Conservation (phyloP, 2,113 vertebrate genomes). For the Aptenodytes forsteri region DNA sequence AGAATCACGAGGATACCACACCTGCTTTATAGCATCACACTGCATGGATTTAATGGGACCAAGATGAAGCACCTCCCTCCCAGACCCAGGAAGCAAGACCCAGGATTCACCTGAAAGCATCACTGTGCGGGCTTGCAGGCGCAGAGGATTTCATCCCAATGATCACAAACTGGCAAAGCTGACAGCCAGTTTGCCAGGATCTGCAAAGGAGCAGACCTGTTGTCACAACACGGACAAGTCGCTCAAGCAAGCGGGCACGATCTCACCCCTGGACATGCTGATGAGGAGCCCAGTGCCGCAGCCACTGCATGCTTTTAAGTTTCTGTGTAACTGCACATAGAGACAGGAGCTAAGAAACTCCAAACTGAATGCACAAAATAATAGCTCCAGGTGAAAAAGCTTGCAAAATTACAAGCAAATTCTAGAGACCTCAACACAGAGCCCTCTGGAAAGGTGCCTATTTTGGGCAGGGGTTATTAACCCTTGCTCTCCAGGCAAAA, state of each 20-base stretch:
- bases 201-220: not conserved
- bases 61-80: not conserved
- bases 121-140: not conserved
- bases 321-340: not conserved
- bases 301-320: not conserved
- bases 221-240: not conserved
- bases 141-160: not conserved
- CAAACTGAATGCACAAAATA: not conserved
- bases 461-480: not conserved
- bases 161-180: not conserved
- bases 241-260: fast-evolving
- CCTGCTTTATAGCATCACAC: not conserved
- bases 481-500: not conserved
- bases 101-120: not conserved
- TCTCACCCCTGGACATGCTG: not conserved
- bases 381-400: not conserved
- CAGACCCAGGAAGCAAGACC: not conserved
- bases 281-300: not conserved
- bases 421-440: not conserved
- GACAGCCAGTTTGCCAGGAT: not conserved
- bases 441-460: not conserved
- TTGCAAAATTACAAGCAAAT: not conserved
- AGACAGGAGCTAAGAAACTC: not conserved
- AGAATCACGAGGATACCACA: not conserved
- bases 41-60: not conserved